Evolutionary conservation across 2,797 vertebrate genomes (phyloP), one percentile per base, ranked within the genome.

Genomic region (Pipistrellus nathusii): DNA sequence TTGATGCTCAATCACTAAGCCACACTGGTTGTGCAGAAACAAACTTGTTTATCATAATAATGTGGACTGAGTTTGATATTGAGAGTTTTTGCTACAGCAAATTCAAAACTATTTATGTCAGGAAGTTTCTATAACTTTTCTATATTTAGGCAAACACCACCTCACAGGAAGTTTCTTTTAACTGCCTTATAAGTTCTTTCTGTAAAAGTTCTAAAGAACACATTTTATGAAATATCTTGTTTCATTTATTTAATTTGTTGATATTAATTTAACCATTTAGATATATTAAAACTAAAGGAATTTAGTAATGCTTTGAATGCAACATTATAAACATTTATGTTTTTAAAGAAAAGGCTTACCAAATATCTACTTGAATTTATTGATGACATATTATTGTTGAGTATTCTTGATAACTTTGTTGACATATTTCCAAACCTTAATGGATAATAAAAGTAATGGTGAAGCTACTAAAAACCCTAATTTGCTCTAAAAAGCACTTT

Each of bases 371-470:
- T 83, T 85, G 35, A 95, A 75, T 41, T 69, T 75, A 94, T 57
- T 78, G 69, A 92, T 80, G 86, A 75, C 69, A 76, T 77, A 44
- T 72, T 93, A 64, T 59, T 92, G n/a, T 69, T 80, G 13, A 90
- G 35, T 53, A 25, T 27, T 51, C n/a, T 73, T 85, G 83, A 82
- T 90, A 85, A 95, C 30, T 91, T 97, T 88, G 69, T 94, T 95
- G 89, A 93, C 38, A 83, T 69, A 73, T 88, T 59, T 94, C 44
- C 64, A 95, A 94, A 91, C 15, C 44, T 83, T 94, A 94, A 93
- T 97, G 86, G 51, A 8, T 9, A 69, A 85, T 86, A 90, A 80
- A 94, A 93, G 14, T 44, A 81, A 81, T 76, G 48, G 3, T 71
- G 14, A 23, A 83, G 20, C 32, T 73, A 94, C 87, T 90, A 90